Conservation (phyloP, 23 tunicate genomes). For the Halocynthia roretzi region DNA sequence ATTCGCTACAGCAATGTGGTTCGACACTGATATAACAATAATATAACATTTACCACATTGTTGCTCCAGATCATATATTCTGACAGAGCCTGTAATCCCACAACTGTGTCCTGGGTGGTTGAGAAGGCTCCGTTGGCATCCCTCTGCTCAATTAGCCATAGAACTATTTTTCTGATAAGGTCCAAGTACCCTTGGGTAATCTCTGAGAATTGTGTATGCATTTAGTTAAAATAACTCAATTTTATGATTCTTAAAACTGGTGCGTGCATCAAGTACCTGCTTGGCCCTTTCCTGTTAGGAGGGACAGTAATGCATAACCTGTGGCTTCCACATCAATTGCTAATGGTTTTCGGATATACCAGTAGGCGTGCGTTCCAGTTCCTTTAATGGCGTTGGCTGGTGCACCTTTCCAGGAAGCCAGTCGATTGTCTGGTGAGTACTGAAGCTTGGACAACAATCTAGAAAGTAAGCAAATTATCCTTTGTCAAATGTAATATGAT, state of each 20-base stretch:
- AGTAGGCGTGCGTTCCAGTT: slow-evolving; percentile 47
- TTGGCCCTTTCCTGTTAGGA: not conserved
- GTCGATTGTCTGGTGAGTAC: not conserved
- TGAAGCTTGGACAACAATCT: slow-evolving; percentile 11
- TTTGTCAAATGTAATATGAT: not conserved
- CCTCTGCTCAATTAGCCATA: slow-evolving; percentile 51
- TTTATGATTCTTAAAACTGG: not conserved
- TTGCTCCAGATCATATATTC: slow-evolving; percentile 39
- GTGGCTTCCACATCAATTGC: slow-evolving; percentile 35
- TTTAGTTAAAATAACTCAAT: not conserved
- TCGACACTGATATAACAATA: not conserved
- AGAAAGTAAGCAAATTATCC: not conserved
- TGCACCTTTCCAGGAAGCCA: slow-evolving; percentile 54
- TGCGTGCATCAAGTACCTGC: not conserved
- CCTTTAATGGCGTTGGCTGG: slow-evolving; percentile 26
- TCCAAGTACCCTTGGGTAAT: slow-evolving; percentile 9
- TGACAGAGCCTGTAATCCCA: slow-evolving; percentile 55
- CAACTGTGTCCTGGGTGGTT: slow-evolving; percentile 59
- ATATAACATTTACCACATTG: slow-evolving; percentile 31
- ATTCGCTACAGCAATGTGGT: not conserved
- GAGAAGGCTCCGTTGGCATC: slow-evolving; percentile 47
- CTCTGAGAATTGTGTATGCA: not conserved
- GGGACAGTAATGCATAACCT: slow-evolving; percentile 16
- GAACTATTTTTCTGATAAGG: slow-evolving; percentile 31
- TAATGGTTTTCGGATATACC: slow-evolving; percentile 45